Base-by-base conservation (phyloP, 2,888 invertebrate genomes). In the Ophraella communa region DNA sequence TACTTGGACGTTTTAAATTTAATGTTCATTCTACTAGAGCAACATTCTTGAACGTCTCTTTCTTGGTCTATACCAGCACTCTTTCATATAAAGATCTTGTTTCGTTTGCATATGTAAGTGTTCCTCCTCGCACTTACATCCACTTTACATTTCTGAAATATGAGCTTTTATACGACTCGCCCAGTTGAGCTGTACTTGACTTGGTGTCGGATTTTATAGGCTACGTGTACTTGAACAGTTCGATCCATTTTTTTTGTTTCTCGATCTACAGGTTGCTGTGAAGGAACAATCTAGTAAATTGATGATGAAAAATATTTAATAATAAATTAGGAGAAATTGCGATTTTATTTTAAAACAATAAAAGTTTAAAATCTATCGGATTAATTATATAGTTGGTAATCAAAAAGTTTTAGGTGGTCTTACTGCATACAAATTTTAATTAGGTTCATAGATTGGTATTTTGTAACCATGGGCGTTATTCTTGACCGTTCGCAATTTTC, bases 131-230 rank as follows among this genome's bases (percentile, higher is more conserved):
- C 45, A 21, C 45, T 39, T 39, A 39, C 17, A 39, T 17, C 39
- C 39, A 39, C 39, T 45, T 21, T 10, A 45, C 45, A 45, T 45
- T 45, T 45, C 14, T 45, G 45, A 21, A 45, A 45, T 45, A 45
- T 45, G 3, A 45, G 45, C 45, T 45, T 45, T 45, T 21, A 4
- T 18, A 45, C 45, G n/a, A 45, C 20, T 45, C 1, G 21, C 45
- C 21, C 21, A 21, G 18, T 14, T 21, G 20, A 45, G 45, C 10
- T 21, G 11, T 18, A 20, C 45, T 21, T 45, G 45, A 45, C 11
- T 21, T 7, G 45, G 10, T 45, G 45, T 45, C 45, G 45, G 21
- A 10, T 45, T 45, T 45, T 21, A 21, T 20, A 45, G 3, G 21
- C 20, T 8, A 45, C 44, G n/a, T 21, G 10, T 8, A 21, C 18